Conservation (phyloP, 2,113 vertebrate genomes). For the Pteropus alecto region DNA sequence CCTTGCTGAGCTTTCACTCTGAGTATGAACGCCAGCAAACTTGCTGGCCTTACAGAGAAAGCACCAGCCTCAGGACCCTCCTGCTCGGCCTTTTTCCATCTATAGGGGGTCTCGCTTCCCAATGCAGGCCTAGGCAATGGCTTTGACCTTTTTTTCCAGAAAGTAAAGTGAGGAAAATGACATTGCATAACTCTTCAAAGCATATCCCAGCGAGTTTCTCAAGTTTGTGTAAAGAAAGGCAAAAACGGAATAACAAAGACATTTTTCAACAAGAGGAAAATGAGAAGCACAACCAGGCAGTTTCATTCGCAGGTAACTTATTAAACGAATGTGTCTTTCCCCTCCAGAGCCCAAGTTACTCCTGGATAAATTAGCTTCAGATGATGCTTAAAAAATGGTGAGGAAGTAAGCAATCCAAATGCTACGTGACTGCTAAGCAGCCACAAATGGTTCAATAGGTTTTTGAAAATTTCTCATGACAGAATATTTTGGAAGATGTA, state of each 20-base stretch:
- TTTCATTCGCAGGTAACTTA: not conserved
- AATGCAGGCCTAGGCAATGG: not conserved
- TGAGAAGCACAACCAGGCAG: not conserved
- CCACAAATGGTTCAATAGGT: not conserved
- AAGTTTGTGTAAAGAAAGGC: not conserved
- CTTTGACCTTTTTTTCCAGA: not conserved
- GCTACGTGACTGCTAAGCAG: not conserved
- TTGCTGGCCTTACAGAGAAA: not conserved
- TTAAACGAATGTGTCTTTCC: not conserved
- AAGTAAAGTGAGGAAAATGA: not conserved
- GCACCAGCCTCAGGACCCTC: not conserved
- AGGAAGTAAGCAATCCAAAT: not conserved
- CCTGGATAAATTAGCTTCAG: slow-evolving; percentile 27
- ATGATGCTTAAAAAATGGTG: not conserved
- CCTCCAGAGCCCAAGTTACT: not conserved
- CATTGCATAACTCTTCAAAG: not conserved
- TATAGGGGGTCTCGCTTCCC: not conserved
- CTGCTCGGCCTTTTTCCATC: not conserved
- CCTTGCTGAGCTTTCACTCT: not conserved
- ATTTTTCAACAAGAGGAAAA: slow-evolving; percentile 3
- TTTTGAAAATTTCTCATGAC: slow-evolving; percentile 5
- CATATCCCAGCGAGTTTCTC: not conserved
- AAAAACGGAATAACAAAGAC: not conserved
- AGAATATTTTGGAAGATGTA: not conserved
- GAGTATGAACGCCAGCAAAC: not conserved